Base-by-base conservation (phyloP, 1,140 invertebrate species). In the Macrobrachium nipponense region DNA sequence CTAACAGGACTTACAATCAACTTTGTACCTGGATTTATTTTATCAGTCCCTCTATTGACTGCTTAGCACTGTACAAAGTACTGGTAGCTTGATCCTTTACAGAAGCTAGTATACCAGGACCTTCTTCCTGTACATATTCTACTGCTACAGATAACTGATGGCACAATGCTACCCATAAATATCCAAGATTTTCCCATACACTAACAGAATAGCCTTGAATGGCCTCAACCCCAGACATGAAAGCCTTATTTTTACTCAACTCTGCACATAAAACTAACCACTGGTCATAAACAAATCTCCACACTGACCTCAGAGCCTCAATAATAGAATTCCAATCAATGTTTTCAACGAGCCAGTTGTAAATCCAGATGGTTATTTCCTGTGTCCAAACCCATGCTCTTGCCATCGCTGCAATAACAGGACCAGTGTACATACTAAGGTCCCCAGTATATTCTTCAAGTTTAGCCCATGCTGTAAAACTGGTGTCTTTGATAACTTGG, bases 21-120 rank as follows among this genome's bases (percentile, higher is more conserved):
- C 12, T 51, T 51, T 51, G 51, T 51, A 51, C 51, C 51, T 12
- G 12, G 44, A 15, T 70, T 72, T 86, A 86, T 59, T 75, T 86
- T 14, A 86, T 78, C 0, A 86, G 84, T 43, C 84, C 84, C 23
- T 86, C 77, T 18, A 86, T 72, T 15, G 77, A 80, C 78, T 86
- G 84, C 62, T 86, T 86, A 27, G 70, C 77, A 73, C 51, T 59
- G 36, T 82, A 27, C 10, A 82, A 14, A 15, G 80, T 70, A 43
- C 61, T 70, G 27, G 84, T 60, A 61, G 77, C 78, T 14, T 86
- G 76, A 51, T 78, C 66, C 59, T 86, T 86, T 12, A 80, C 84
- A 15, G 78, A 23, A 44, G 64, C 77, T 17, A 86, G 43, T 18
- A 73, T 51, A 58, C 68, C 84, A 23, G 84, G 84, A 73, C 84